These are phyloP conservation scores for Acanthochromis polyacanthus DNA, from an alignment of 2,113 vertebrate genomes.

Conservation along the genomic window DNA sequence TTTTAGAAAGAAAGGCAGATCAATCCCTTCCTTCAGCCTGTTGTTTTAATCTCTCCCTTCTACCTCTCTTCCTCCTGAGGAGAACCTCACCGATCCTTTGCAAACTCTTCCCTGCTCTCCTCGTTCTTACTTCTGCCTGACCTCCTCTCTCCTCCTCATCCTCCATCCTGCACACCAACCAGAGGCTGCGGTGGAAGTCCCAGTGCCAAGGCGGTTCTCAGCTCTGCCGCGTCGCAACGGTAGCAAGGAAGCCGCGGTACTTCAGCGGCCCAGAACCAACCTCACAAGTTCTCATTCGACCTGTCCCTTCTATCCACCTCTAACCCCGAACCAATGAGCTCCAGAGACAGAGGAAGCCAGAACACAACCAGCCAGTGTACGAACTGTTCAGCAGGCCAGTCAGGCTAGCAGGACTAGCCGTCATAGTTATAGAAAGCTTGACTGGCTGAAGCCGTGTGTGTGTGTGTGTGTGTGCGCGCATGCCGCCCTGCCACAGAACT, in stretches of 20 bases:
- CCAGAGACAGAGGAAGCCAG: constrained; percentile 62
- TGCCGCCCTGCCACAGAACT: constrained; percentile 73
- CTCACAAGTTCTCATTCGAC: constrained; percentile 48
- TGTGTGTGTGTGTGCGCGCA: neutral
- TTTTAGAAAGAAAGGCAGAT: constrained; percentile 47
- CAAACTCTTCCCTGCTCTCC: constrained; percentile 33
- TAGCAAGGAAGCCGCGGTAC: constrained; percentile 47
- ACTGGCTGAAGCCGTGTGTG: constrained; percentile 81
- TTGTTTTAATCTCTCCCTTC: constrained; percentile 23
- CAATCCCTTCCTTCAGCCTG: constrained; percentile 56
- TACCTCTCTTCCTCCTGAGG: constrained; percentile 66
- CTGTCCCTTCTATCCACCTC: constrained; percentile 46
- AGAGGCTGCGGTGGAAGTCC: constrained; percentile 83
- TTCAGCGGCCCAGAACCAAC: constrained; percentile 19
- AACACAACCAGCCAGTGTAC: constrained; percentile 64
- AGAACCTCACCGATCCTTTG: constrained; percentile 34
- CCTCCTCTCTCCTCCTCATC: neutral
- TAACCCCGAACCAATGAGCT: constrained; percentile 80
- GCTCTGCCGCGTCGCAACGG: constrained; percentile 58
- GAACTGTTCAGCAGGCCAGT: constrained; percentile 79
- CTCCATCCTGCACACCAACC: constrained; percentile 76
- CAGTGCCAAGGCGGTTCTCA: constrained; percentile 49
- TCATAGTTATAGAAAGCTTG: constrained; percentile 86
- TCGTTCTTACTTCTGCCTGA: constrained; percentile 16
- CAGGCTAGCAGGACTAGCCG: constrained; percentile 87